phyloP scores from a whole-genome alignment of 2,888 invertebrate genomes.

The Kuschelorhynchus macadamiae region DNA sequence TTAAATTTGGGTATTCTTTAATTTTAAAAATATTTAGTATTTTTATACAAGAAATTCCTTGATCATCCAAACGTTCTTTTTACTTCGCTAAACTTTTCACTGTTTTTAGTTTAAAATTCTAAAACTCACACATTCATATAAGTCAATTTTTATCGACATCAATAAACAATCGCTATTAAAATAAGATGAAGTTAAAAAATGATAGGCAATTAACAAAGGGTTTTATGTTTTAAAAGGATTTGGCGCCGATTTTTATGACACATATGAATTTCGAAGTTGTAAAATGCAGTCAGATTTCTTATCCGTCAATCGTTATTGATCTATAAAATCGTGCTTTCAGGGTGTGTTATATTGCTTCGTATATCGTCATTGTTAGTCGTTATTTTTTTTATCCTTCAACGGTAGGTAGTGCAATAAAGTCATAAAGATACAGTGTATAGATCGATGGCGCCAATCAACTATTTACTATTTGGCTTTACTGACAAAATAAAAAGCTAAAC shows the following conservation, averaged over 20 bases:
- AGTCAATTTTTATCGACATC: conserved; percentile 35
- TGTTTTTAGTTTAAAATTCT: too few species aligned
- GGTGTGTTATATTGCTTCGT: conserved; percentile 41
- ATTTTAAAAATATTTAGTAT: too few species aligned
- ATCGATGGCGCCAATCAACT: conserved; percentile 40
- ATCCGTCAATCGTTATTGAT: conserved; percentile 40
- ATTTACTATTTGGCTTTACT: too few species aligned
- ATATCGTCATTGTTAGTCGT: conserved; percentile 29
- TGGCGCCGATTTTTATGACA: conserved; percentile 46
- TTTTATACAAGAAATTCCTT: too few species aligned
- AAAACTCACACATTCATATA: too few species aligned
- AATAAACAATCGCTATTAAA: conserved; percentile 29
- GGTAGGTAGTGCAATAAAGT: conserved; percentile 32
- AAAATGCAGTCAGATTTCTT: conserved; percentile 37
- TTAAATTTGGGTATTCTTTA: too few species aligned
- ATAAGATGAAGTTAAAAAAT: conserved; percentile 5
- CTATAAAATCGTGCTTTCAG: conserved; percentile 31
- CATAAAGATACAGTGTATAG: conserved; percentile 19
- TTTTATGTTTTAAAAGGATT: conserved; percentile 31
- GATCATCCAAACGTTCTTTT: too few species aligned
- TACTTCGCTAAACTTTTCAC: too few species aligned
- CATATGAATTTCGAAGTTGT: conserved; percentile 39
- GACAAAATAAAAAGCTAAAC: too few species aligned
- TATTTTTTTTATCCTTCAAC: conserved; percentile 32
- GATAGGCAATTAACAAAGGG: conserved; percentile 33